These are phyloP conservation scores for Poecilia latipinna DNA, from an alignment of 2,113 vertebrate genomes.

Conservation along the genomic window DNA sequence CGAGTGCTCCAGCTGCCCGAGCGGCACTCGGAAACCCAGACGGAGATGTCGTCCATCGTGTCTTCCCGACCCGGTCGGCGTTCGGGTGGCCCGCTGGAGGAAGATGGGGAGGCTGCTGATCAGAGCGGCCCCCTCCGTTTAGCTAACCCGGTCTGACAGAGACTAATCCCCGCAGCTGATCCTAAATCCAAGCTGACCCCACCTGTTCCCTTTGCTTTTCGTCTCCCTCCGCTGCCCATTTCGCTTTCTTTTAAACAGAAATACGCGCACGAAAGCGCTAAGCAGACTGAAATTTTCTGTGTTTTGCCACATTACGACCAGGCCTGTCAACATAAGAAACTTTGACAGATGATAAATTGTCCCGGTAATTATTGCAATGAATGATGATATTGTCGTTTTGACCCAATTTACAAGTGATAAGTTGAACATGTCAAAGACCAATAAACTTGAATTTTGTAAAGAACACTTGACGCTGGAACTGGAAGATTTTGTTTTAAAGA, in stretches of 20 bases:
- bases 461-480: no score
- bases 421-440: no score
- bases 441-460: no score
- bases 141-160: constrained; percentile 54
- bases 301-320: no score
- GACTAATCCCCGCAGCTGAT: constrained; percentile 68
- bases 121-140: constrained; percentile 35
- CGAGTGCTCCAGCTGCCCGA: constrained; percentile 7
- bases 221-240: background rate
- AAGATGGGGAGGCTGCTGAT: constrained; percentile 24
- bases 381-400: no score
- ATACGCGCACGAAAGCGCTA: background rate
- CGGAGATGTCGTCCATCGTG: constrained; percentile 18
- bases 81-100: constrained; percentile 24
- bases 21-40: constrained; percentile 20
- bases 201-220: constrained; percentile 53
- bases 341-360: no score
- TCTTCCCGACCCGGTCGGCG: background rate
- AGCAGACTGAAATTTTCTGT: no score
- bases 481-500: no score
- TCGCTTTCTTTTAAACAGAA: background rate
- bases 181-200: constrained; percentile 63
- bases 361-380: no score
- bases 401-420: no score
- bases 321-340: no score